A percentile compares a stretch with the other conserved stretches of the same genome.
These are phyloP conservation scores for Neoaliturus tenellus DNA, from an alignment of 2,888 invertebrate genomes.

Conservation along the genomic window DNA sequence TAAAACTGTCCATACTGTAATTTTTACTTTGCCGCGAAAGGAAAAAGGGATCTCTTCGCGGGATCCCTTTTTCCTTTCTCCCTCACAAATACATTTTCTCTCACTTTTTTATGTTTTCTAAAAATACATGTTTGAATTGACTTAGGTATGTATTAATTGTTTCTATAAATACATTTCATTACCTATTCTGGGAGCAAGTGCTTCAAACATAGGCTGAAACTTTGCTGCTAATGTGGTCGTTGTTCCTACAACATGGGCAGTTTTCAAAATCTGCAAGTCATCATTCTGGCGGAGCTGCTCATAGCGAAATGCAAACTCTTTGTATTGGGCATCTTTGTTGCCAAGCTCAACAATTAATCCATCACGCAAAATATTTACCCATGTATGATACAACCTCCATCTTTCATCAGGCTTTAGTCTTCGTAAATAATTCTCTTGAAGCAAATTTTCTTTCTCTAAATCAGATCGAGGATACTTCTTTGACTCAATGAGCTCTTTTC, in stretches of 20 bases:
- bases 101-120: no score
- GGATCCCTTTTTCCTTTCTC: no score
- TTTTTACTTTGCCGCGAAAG: no score
- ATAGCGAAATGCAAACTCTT: neutral
- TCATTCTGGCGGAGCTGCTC: neutral
- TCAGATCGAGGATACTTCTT: neutral
- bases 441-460: neutral
- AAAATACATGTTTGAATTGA: no score
- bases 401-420: neutral
- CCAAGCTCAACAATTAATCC: neutral
- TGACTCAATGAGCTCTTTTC: constrained; percentile 8
- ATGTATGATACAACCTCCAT: constrained; percentile 51
- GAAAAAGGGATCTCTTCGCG: no score
- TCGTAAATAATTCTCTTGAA: neutral
- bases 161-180: no score
- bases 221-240: constrained; percentile 88
- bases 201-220: constrained; percentile 77
- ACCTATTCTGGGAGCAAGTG: constrained; percentile 80
- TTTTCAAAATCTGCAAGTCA: constrained; percentile 71
- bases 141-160: no score
- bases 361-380: constrained; percentile 25
- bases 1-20: no score
- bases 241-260: constrained; percentile 80
- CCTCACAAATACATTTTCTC: no score
- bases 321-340: neutral